Base-by-base conservation (phyloP, 1,140 invertebrate genomes). In the Pseudomyrmex concolor region DNA sequence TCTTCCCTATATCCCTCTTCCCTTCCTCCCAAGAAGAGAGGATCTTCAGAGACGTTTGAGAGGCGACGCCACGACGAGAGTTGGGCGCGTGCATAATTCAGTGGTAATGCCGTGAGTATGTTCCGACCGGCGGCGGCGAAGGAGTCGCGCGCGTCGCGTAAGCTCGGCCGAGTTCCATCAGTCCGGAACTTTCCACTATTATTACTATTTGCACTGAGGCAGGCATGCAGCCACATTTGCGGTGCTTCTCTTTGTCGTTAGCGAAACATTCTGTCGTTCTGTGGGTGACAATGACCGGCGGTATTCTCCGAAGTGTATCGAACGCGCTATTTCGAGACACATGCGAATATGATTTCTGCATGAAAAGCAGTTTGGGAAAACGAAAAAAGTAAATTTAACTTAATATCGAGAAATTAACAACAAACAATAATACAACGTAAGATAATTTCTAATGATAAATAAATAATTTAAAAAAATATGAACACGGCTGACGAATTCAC, bases 61-160 rank as follows among this genome's bases (percentile, higher is more conserved):
- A 76, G 76, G 72, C 72, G 71, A 82, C 45, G 62, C 34, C 64
- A 54, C 15, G 50, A 19, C 3, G 50, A 55, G 62, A 59, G 68
- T 85, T 63, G 34, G 54, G 72, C 63, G 77, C 73, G 89, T 90
- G 88, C 88, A 90, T 90, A 90, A 90, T 90, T 90, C 84, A 90
- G 67, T 83, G 60, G 78, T 89, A 88, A 90, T 85, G 82, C 64
- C 66, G 51, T 62, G 83, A 77, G 85, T 72, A 70, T 17, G 68
- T 81, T 63, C 19, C 50, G 62, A 72, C 45, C n/a, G 22, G 7
- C 13, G 17, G n/a, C 25, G n/a, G n/a, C 13, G 54, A 19, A 62
- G 48, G 5, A 62, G 15, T 12, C 25, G 55, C 15, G 51, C 43
- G 67, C 63, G 60, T 72, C 45, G 48, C 55, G 54, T 45, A 73